Evolutionary conservation across 1,140 invertebrate genomes (phyloP), one percentile per base, ranked within the genome.

Genomic region (Cydia strobilella): DNA sequence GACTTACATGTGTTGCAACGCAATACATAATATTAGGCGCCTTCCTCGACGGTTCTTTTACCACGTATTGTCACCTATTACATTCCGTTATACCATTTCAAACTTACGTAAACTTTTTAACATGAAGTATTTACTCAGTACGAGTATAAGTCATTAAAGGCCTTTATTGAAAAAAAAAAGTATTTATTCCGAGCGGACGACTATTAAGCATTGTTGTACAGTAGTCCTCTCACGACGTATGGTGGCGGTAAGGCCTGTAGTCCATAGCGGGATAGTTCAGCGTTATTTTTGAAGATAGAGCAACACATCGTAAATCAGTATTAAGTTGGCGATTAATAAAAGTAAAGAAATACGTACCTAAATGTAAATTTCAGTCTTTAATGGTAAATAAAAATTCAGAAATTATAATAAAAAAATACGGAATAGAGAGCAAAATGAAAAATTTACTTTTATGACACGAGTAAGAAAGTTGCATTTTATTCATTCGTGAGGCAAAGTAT

Each of bases 161-260:
- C 18, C 25, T 42, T 69, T 69, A 25, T 35, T 10, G 65, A 69
- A 69, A 69, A 69, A 69, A 69, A 69, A 69, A 69, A 69, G 15
- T 69, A 31, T 69, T 69, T 69, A 69, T 39, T 69, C 31, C 31
- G 9, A 39, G 31, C 65, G 31, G 31, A 35, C 15, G 65, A 69
- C 31, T 69, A 69, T 69, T 69, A 69, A 69, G 65, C n/a, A 69
- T 69, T 69, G 65, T 69, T 69, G 65, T 69, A 69, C 65, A 69
- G 65, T 69, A 69, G 65, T 69, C 65, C 7, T 35, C 63, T 65
- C 54, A 23, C 54, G 13, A 7, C 13, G 63, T n/a, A 10, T 15
- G 27, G 63, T 65, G 23, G 27, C 63, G 54, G 62, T 65, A 65
- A 65, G n/a, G 31, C 31, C 18, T 69, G 65, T 39, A 18, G 31